A percentile compares a stretch with the other conserved stretches of the same genome.
Evolutionary conservation across 2,797 vertebrate species (phyloP).

Genomic region (Crocodylus rhombifer): DNA sequence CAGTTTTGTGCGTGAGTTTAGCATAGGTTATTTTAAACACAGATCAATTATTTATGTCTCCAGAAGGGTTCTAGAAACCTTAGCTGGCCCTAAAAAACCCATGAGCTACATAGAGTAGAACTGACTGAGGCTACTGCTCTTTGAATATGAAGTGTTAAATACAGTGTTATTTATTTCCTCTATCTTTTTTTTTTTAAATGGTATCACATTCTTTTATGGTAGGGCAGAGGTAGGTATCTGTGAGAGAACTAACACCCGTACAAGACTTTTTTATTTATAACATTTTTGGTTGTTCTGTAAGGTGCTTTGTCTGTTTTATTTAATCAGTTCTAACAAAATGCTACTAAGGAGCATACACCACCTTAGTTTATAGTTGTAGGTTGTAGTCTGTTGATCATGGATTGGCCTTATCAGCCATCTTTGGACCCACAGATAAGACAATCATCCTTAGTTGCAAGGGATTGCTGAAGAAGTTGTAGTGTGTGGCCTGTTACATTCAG

Average conservation of each 20-base stretch:
- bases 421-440: no score
- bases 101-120: constrained; percentile 31
- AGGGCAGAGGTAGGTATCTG: neutral
- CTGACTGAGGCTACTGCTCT: neutral
- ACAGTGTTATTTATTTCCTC: neutral
- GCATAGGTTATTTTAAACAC: constrained; percentile 54
- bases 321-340: neutral
- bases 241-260: neutral
- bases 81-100: constrained; percentile 60
- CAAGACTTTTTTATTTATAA: neutral
- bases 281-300: neutral
- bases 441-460: no score
- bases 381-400: neutral
- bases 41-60: constrained; percentile 71
- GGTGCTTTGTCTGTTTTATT: neutral
- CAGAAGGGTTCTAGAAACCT: constrained; percentile 57
- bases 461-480: no score
- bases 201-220: neutral
- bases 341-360: neutral
- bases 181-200: neutral
- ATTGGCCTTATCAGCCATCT: no score
- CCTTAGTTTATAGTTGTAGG: neutral
- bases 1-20: constrained; percentile 49
- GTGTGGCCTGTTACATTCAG: neutral
- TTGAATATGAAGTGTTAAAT: neutral